Evolutionary conservation across 2,797 vertebrate species (phyloP), one percentile per base, ranked within the genome.

Genomic region (Spinus pinus): DNA sequence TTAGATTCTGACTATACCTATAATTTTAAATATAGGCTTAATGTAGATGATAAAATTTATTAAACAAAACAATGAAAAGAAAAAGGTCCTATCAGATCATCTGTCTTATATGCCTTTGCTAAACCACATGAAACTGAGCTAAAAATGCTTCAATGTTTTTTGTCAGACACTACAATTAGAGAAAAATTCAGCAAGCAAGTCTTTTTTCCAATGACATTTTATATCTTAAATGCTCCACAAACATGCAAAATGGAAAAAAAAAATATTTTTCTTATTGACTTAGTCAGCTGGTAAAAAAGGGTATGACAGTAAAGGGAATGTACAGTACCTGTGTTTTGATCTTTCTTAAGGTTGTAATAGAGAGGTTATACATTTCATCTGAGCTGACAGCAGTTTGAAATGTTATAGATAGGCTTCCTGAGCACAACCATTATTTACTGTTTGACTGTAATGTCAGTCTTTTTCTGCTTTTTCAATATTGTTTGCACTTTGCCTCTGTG

Each of bases 401-500:
- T 98, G 98, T 98, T 99, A 98, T 98, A 98, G 98, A 99, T 98
- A 98, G 98, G 96, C 98, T 98, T 98, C 97, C 97, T 97, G 95
- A 98, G 98, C 94, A 93, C 95, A 95, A 93, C 98, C 97, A 98
- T 99, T 99, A 99, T 99, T 99, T 99, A 99, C 98, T 98, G 97
- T 98, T 98, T 98, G 98, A 98, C 97, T 97, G 97, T 98, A 98
- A 98, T 98, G 98, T 98, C 98, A 98, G 96, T 97, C 95, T 98
- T 98, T 98, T 98, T 98, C 95, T 97, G 95, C 98, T 98, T 97
- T 98, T 98, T 98, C 97, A 97, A 98, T 98, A 98, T 97, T 99
- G 98, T 99, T 99, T 99, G 98, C 98, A 98, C 98, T 98, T 98
- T 98, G 98, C 98, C 97, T 98, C 98, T 98, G 98, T 98, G 98